Base-by-base conservation (phyloP, 2,797 vertebrate genomes). In the Melanogrammus aeglefinus region DNA sequence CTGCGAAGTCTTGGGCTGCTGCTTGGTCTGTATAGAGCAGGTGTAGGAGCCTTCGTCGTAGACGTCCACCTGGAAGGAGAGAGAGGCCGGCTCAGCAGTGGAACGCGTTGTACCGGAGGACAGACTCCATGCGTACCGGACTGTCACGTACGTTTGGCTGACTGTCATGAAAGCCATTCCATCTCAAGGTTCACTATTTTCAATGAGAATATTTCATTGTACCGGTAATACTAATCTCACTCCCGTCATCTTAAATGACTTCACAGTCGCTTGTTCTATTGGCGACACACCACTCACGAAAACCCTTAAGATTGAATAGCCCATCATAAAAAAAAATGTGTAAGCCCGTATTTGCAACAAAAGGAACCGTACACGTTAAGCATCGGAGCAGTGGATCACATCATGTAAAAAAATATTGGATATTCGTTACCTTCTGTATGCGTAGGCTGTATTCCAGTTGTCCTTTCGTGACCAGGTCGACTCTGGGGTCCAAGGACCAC, bases 401-500 rank as follows among this genome's bases (percentile, higher is more conserved):
- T 14, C 69, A 73, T 75, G 3, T 79, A 74, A 74, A 3, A 74
- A 29, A 72, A 63, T 16, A n/a, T 18, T n/a, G n/a, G n/a, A n/a
- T n/a, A n/a, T n/a, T n/a, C n/a, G 1, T 83, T 89, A 93, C 98
- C 91, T 99, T 99, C 91, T 99, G 97, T 87, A 99, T 99, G 86
- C 97, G 94, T 80, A 99, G 96, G 90, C 97, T 99, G 93, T 99
- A 99, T 90, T 99, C 98, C 91, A 99, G 95, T 87, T 96, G 95
- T 80, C 96, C 97, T 87, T 97, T 97, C 80, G 96, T 98, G 90
- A 99, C 96, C 92, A 99, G 94, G 85, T 98, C 97, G 87, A 99
- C 97, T 82, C 97, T 94, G 74, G 97, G 97, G 84, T 99, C 98
- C 93, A 99, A 94, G 79, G 98, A 99, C 98, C 98, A 99, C 90